These are phyloP conservation scores for Anarsia innoxiella DNA, from an alignment of 2,888 invertebrate genomes.

Conservation along the genomic window DNA sequence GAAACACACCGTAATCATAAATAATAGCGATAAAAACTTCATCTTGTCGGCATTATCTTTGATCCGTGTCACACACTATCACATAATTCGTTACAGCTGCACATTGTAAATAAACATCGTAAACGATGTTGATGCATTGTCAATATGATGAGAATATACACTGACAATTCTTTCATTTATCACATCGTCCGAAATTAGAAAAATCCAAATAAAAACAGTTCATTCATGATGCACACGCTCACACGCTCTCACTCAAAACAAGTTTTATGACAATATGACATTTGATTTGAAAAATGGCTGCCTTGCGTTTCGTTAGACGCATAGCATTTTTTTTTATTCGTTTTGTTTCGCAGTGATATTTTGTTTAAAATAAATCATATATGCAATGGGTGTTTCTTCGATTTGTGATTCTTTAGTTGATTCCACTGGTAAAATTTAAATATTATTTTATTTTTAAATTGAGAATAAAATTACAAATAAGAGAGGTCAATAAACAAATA, in stretches of 20 bases:
- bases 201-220: slow-evolving; percentile 7
- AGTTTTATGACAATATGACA: slow-evolving; percentile 4
- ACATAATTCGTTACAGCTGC: slow-evolving; percentile 16
- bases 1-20: slow-evolving; percentile 42
- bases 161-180: slow-evolving; percentile 8
- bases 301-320: slow-evolving; percentile 1
- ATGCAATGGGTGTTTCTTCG: too few species aligned
- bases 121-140: slow-evolving; percentile 7
- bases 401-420: too few species aligned
- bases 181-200: slow-evolving; percentile 3
- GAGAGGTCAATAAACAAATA: too few species aligned
- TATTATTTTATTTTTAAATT: too few species aligned
- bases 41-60: slow-evolving; percentile 57
- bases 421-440: too few species aligned
- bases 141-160: not conserved
- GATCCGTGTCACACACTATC: slow-evolving; percentile 28
- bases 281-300: slow-evolving; percentile 7
- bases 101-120: slow-evolving; percentile 7
- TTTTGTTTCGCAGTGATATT: too few species aligned
- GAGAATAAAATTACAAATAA: too few species aligned
- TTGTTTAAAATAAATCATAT: too few species aligned
- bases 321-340: too few species aligned
- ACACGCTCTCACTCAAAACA: too few species aligned
- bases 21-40: slow-evolving; percentile 54
- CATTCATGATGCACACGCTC: too few species aligned